Evolutionary conservation across 2,797 vertebrate species (phyloP).

Genomic region (Hipposideros larvatus): DNA sequence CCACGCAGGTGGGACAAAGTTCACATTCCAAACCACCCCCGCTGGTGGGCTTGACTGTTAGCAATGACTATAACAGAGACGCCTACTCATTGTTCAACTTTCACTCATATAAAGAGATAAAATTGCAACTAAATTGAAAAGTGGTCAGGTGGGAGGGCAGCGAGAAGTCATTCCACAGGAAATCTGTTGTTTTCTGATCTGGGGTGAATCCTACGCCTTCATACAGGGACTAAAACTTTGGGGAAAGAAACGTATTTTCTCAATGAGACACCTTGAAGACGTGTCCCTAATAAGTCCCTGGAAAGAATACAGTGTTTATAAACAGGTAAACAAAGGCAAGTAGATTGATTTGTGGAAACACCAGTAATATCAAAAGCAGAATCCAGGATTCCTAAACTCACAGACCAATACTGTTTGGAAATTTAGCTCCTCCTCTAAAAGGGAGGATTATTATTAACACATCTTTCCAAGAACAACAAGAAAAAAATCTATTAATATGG

Average conservation of each 20-base stretch:
- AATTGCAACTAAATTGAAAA: not conserved
- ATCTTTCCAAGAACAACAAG: conserved; percentile 35
- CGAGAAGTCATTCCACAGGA: not conserved
- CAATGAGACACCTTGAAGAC: not conserved
- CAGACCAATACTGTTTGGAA: not conserved
- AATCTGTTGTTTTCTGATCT: not conserved
- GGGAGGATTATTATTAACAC: not conserved
- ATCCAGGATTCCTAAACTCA: not conserved
- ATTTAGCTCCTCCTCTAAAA: conserved; percentile 9
- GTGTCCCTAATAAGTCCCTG: not conserved
- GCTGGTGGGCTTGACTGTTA: not conserved
- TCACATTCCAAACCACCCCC: not conserved
- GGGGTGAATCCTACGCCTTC: not conserved
- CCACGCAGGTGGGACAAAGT: not conserved
- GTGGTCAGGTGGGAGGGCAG: not conserved
- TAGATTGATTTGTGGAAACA: not conserved
- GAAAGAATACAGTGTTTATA: not conserved
- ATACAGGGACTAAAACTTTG: not conserved
- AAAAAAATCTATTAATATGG: not conserved
- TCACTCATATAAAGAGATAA: not conserved
- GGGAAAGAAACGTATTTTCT: not conserved
- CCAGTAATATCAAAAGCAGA: not conserved
- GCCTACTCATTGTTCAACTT: not conserved
- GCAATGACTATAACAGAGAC: not conserved
- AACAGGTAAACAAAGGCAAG: not conserved